phyloP scores from a whole-genome alignment of 2,113 vertebrate genomes.

The Egretta garzetta region DNA sequence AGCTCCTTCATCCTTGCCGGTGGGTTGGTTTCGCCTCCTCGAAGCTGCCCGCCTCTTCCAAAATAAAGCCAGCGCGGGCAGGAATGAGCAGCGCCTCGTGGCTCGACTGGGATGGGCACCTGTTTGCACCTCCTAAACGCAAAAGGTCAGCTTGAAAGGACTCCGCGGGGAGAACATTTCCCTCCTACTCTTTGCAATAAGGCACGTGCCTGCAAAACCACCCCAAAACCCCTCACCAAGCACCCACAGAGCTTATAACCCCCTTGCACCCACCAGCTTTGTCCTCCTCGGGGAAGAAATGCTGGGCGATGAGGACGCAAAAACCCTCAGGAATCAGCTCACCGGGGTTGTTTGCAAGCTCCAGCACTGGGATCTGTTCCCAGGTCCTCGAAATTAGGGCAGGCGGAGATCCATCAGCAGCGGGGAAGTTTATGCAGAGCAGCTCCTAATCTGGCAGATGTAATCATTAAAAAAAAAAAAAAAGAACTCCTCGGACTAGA shows the following conservation, averaged over 20 bases:
- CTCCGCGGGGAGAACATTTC: not conserved
- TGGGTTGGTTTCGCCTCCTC: not conserved
- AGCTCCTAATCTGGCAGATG: not conserved
- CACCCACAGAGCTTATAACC: rapidly evolving
- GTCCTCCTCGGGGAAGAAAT: not conserved
- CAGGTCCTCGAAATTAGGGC: not conserved
- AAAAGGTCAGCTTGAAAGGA: not conserved
- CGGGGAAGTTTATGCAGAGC: not conserved
- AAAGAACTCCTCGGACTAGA: not conserved
- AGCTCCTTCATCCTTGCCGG: not conserved
- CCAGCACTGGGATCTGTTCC: not conserved
- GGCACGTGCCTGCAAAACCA: not conserved
- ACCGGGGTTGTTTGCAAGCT: not conserved
- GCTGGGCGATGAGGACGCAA: rapidly evolving
- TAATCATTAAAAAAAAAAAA: not conserved
- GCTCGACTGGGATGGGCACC: not conserved
- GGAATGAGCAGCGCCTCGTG: not conserved
- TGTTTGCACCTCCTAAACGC: not conserved
- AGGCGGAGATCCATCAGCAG: not conserved
- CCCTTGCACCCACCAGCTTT: rapidly evolving
- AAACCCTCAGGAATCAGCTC: not conserved
- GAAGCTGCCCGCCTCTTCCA: not conserved
- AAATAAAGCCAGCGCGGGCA: not conserved
- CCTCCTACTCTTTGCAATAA: not conserved
- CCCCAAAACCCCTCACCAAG: not conserved